Conservation (phyloP, 1,140 invertebrate species). For the Neelides sp. region DNA sequence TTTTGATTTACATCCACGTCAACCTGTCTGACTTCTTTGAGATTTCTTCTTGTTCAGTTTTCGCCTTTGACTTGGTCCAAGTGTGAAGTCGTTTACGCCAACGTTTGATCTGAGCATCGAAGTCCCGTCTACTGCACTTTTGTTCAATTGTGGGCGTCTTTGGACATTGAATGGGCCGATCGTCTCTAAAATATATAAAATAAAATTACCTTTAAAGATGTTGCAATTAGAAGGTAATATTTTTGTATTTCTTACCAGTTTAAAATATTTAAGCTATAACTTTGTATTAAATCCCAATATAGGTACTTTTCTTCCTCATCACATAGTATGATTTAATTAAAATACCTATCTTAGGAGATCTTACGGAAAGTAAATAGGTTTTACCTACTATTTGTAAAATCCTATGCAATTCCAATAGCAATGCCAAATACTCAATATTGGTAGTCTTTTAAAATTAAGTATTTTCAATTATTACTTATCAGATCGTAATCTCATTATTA, state of each 20-base stretch:
- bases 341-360: no score
- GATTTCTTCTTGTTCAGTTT: no score
- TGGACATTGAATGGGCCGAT: background rate
- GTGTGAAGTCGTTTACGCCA: background rate
- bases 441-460: no score
- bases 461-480: no score
- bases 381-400: no score
- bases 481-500: no score
- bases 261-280: background rate
- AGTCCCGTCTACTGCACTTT: conserved; percentile 10
- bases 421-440: no score
- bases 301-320: background rate
- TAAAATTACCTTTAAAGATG: background rate
- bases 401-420: no score
- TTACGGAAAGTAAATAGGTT: no score
- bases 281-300: background rate
- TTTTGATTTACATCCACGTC: no score
- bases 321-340: background rate
- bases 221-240: background rate
- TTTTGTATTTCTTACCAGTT: background rate
- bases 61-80: no score
- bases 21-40: no score
- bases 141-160: conserved; percentile 5
- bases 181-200: background rate
- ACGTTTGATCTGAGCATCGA: conserved; percentile 10